These are phyloP conservation scores for Cyclopterus lumpus DNA, from an alignment of 2,797 vertebrate species.

Conservation along the genomic window DNA sequence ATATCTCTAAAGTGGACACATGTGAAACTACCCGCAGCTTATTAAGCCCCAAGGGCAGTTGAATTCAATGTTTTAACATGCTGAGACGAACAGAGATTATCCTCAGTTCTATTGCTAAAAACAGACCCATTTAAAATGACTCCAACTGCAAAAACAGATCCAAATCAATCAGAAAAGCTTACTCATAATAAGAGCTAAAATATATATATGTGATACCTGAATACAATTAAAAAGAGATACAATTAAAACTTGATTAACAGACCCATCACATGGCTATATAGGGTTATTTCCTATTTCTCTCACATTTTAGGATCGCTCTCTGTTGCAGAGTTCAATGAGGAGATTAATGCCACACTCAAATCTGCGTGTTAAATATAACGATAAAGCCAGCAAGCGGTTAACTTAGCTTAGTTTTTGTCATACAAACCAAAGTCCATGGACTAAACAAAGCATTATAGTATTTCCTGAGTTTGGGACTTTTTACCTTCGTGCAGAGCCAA, in stretches of 20 bases:
- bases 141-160: not conserved
- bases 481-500: not conserved
- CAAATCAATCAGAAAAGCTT: not conserved
- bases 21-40: not conserved
- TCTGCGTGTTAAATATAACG: no score
- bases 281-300: not conserved
- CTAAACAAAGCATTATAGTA: not conserved
- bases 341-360: not conserved
- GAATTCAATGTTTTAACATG: slow-evolving; percentile 3
- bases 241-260: not conserved
- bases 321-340: not conserved
- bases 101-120: not conserved
- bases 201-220: not conserved
- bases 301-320: not conserved
- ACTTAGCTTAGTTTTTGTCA: not conserved
- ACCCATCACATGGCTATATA: not conserved
- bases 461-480: no score
- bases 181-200: not conserved
- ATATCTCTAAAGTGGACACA: slow-evolving; percentile 8
- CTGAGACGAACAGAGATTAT: not conserved
- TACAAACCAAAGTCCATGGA: not conserved
- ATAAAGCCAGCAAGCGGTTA: no score
- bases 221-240: not conserved
- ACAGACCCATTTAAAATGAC: not conserved
- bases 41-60: not conserved